These are phyloP conservation scores for Lithodes maja DNA, from an alignment of 2,888 invertebrate species.

Conservation along the genomic window DNA sequence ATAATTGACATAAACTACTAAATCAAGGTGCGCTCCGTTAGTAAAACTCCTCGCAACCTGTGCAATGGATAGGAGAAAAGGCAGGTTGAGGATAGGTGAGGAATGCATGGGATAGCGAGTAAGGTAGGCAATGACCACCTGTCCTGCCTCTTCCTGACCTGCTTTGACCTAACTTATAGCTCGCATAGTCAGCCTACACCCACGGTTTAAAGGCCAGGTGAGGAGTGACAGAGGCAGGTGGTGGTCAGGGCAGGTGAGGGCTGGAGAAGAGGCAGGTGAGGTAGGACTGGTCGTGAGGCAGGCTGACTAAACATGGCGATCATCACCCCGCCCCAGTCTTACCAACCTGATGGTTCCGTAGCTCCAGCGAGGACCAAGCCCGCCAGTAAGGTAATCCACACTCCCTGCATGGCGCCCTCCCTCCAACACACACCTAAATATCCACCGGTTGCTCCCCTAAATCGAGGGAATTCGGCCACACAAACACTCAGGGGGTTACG, in stretches of 20 bases:
- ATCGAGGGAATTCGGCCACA: conserved; percentile 14
- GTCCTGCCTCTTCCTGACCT: conserved; percentile 4
- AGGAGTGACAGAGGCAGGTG: background rate
- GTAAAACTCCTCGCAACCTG: background rate
- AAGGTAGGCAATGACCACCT: background rate
- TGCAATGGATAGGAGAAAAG: background rate
- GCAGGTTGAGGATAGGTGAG: background rate
- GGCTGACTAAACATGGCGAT: conserved; percentile 24
- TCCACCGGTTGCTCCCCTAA: conserved; percentile 15
- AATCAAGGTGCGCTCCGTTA: background rate
- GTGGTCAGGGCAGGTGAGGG: background rate
- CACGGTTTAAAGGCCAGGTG: background rate
- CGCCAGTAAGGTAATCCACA: conserved; percentile 28
- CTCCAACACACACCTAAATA: conserved; percentile 14
- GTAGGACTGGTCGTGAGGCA: background rate
- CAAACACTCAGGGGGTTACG: conserved; percentile 13
- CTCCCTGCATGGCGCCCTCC: conserved; percentile 20
- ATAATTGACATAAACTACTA: too few species aligned
- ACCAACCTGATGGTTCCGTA: conserved; percentile 19
- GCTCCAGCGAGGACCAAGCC: background rate
- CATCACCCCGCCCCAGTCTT: background rate
- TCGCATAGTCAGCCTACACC: background rate
- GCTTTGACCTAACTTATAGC: background rate
- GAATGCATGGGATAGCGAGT: background rate
- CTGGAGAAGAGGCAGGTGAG: background rate